Base-by-base conservation (phyloP, 2,113 vertebrate genomes). In the Rhombomys opimus region DNA sequence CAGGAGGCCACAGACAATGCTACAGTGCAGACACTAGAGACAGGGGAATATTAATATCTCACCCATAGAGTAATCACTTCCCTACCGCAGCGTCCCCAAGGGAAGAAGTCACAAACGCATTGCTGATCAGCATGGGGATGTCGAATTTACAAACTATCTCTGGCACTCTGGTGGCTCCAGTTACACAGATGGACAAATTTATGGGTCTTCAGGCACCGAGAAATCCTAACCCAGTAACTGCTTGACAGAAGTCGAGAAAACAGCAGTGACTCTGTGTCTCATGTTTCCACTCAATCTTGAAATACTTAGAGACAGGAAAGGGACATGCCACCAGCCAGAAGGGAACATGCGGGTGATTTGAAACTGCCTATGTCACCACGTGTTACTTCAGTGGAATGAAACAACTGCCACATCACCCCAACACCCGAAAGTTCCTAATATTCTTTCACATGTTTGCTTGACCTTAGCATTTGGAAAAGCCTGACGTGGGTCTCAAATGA, bases 31-130 rank as follows among this genome's bases (percentile, higher is more conserved):
- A 96, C 80, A 95, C 87, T 92, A 84, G 93, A 0, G 46, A 95
- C 96, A 54, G 46, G 54, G 97, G 95, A 98, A 98, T 98, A 97
- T 96, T 98, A 98, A 94, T 92, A 72, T 95, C 80, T 91, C 57
- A 18, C 90, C 97, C 70, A 59, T 91, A 95, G 97, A 98, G 98
- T 97, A 97, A 97, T 97, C 92, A 0, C 80, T 92, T 89, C 84
- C 97, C 95, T 94, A 91, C 91, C 68, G 90, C n/a, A 63, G 95
- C 68, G 89, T 82, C 95, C 65, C 73, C 89, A 95, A 95, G 94
- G 89, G 85, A 18, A 97, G 82, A 81, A 94, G 82, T 96, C 97
- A 93, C 76, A 91, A 92, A 97, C 93, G 97, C 92, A 90, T 90
- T 93, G 84, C 84, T 93, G 95, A 96, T 94, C 78, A 87, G 80